These are phyloP conservation scores for Nemurella pictetii DNA, from an alignment of 2,888 invertebrate species.

Conservation along the genomic window DNA sequence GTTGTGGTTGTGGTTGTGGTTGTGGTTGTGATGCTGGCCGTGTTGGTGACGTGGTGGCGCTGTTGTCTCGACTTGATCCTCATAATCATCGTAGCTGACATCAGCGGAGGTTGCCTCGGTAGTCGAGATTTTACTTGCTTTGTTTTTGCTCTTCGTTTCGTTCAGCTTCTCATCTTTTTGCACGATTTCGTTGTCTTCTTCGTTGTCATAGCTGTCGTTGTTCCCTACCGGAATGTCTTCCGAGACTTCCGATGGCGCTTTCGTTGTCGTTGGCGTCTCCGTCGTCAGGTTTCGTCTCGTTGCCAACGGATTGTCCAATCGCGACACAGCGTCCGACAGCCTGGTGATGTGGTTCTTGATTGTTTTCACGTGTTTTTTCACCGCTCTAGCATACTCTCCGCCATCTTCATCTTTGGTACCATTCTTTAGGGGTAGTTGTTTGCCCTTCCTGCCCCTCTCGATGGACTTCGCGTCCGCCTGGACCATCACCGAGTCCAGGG, in stretches of 20 bases:
- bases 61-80: neutral
- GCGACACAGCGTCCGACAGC: neutral
- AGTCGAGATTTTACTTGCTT: neutral
- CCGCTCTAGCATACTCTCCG: neutral
- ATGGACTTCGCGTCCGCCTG: neutral
- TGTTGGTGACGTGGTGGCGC: neutral
- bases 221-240: neutral
- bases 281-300: neutral
- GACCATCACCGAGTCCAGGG: neutral
- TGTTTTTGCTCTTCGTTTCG: neutral
- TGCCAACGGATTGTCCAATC: neutral
- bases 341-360: neutral
- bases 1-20: neutral
- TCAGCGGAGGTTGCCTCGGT: neutral
- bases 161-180: neutral
- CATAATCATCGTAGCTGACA: neutral
- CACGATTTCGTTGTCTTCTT: constrained; percentile 4
- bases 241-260: neutral
- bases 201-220: neutral
- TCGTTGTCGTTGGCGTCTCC: neutral
- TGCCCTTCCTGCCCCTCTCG: neutral
- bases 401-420: neutral
- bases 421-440: too few relatives aligned
- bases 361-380: neutral
- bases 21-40: neutral